Percentiles rank a stretch among this genome's conserved stretches.
These are phyloP conservation scores for Drosophila borealis DNA, from an alignment of 2,888 invertebrate species.

Conservation along the genomic window DNA sequence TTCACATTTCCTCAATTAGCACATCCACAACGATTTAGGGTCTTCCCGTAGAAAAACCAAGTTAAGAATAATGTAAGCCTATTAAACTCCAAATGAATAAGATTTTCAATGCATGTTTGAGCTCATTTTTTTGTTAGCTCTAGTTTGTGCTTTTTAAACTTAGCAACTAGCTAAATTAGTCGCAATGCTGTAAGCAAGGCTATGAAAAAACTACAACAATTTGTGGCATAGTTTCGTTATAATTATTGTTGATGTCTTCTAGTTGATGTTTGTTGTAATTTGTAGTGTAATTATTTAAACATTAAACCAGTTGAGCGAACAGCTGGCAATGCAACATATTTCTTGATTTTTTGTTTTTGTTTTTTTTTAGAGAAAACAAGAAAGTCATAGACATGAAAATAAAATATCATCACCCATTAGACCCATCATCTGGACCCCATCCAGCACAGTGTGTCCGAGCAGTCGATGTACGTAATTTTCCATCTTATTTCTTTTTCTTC, in stretches of 20 bases:
- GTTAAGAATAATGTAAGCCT: neutral
- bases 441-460: slow-evolving; percentile 10
- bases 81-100: slow-evolving; percentile 15
- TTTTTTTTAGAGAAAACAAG: slow-evolving; percentile 64
- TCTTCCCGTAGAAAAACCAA: neutral
- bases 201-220: slow-evolving; percentile 12
- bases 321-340: slow-evolving; percentile 32
- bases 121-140: slow-evolving; percentile 31
- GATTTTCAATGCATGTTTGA: slow-evolving; percentile 1
- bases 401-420: slow-evolving; percentile 64
- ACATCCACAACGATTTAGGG: neutral
- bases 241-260: slow-evolving; percentile 42
- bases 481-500: slow-evolving; percentile 30
- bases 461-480: slow-evolving; percentile 29
- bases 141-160: slow-evolving; percentile 7
- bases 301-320: slow-evolving; percentile 68
- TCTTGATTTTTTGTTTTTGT: slow-evolving; percentile 31
- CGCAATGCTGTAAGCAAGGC: slow-evolving; percentile 12
- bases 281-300: slow-evolving; percentile 77
- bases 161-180: slow-evolving; percentile 10
- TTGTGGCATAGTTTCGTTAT: slow-evolving; percentile 57
- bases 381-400: slow-evolving; percentile 67
- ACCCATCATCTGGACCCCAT: slow-evolving; percentile 21
- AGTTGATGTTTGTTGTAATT: slow-evolving; percentile 52
- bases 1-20: neutral